These are phyloP conservation scores for Melolontha melolontha DNA, from an alignment of 2,888 invertebrate species.

Conservation along the genomic window DNA sequence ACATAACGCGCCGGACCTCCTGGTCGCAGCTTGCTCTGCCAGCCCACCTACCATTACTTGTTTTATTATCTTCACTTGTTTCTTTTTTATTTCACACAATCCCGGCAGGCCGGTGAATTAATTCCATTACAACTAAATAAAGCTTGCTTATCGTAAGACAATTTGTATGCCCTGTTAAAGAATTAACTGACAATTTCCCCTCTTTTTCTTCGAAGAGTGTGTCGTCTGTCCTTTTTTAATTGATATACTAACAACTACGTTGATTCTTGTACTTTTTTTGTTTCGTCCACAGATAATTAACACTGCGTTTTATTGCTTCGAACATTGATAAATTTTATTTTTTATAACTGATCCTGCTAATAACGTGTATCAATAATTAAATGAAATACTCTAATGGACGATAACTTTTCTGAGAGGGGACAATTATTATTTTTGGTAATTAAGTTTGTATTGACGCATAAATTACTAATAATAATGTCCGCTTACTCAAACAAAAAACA, in stretches of 20 bases:
- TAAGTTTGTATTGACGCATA: conserved; percentile 35
- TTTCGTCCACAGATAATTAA: conserved; percentile 40
- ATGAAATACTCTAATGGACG: conserved; percentile 40
- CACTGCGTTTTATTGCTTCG: conserved; percentile 40
- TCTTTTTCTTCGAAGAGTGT: conserved; percentile 20
- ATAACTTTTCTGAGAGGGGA: conserved; percentile 33
- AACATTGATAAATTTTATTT: conserved; percentile 43
- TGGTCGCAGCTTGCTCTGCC: conserved; percentile 60
- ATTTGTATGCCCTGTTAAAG: conserved; percentile 50
- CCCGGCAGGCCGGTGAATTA: conserved; percentile 59
- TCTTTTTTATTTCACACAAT: conserved; percentile 61
- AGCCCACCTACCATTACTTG: conserved; percentile 63
- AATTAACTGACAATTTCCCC: conserved; percentile 41
- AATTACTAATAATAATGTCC: conserved; percentile 17
- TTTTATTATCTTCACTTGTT: conserved; percentile 61
- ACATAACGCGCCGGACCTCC: conserved; percentile 65
- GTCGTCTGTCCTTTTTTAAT: conserved; percentile 40
- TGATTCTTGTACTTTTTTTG: conserved; percentile 41
- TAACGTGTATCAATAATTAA: conserved; percentile 43
- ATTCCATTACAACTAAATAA: conserved; percentile 62
- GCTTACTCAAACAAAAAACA: conserved; percentile 5
- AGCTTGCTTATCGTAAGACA: conserved; percentile 55
- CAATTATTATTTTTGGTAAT: conserved; percentile 40
- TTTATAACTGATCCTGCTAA: conserved; percentile 40
- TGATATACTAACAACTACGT: conserved; percentile 44